Conservation (phyloP, 53 echinoderm and acorn worm species). For the Henricia sp. region DNA sequence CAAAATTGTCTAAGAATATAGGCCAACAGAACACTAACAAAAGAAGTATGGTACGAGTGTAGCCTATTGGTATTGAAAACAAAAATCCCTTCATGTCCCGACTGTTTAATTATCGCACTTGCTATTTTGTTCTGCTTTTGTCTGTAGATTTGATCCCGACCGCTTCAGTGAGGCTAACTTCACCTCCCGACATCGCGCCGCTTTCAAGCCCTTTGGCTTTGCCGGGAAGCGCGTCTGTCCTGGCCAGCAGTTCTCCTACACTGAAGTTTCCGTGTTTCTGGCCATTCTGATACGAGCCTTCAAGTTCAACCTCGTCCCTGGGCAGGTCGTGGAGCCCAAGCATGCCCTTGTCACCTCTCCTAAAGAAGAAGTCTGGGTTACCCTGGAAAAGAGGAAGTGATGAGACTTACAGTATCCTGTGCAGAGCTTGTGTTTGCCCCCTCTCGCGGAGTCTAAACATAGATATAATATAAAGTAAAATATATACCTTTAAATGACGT, state of each 20-base stretch:
- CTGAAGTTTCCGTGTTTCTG: slow-evolving; percentile 70
- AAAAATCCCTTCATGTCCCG: not conserved
- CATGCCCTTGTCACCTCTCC: slow-evolving; percentile 61
- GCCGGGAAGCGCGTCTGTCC: slow-evolving; percentile 78
- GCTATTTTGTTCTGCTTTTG: slow-evolving; percentile 66
- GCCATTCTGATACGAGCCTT: slow-evolving; percentile 54
- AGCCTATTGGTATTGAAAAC: not conserved
- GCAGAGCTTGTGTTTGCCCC: too few relatives aligned
- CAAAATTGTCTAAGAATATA: not conserved
- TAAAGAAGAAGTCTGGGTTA: not conserved
- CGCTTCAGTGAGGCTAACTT: too few relatives aligned
- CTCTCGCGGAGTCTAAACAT: too few relatives aligned
- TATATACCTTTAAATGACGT: too few relatives aligned
- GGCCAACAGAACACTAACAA: not conserved
- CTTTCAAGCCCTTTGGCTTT: slow-evolving; percentile 79
- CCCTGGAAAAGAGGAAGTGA: not conserved
- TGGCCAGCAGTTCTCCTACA: slow-evolving; percentile 66
- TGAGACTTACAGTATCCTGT: not conserved
- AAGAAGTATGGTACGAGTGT: not conserved
- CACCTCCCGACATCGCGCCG: too few relatives aligned
- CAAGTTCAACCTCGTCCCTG: too few relatives aligned
- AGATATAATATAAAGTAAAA: too few relatives aligned
- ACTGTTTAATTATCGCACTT: slow-evolving; percentile 28
- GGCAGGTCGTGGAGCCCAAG: slow-evolving; percentile 56
- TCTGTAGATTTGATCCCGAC: slow-evolving; percentile 66